Evolutionary conservation across 2,888 invertebrate species (phyloP), one percentile per base, ranked within the genome.

Genomic region (Parascotia fuliginaria): DNA sequence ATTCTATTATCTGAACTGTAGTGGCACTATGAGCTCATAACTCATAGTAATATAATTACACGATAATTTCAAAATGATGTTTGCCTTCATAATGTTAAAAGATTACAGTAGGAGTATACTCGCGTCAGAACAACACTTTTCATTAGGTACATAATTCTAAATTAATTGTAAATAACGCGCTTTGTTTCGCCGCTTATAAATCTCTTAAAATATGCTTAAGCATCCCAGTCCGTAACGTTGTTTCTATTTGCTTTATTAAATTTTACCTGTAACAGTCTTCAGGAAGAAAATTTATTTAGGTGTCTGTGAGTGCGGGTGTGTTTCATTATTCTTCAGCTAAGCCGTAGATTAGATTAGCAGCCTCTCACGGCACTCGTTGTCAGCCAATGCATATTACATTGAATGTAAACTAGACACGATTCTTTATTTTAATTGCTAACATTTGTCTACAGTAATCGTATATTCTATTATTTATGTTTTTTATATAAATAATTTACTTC

Each of bases 171-270:
- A 83, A 81, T 82, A 81, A 81, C 73, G 75, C 63, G 55, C 77
- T 74, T 73, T 79, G 79, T 77, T 83, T 70, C 51, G 65, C 72
- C 70, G 75, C 78, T 73, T 77, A 81, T 84, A 85, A 85, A 85
- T 86, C 85, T 85, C 69, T 72, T 77, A 73, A 83, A 85, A 84
- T 84, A 84, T 83, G 78, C 74, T 77, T 75, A 72, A 70, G 73
- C 77, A 77, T 79, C 78, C 65, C 72, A 70, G 77, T 79, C 72
- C 67, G 74, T 76, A 79, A 78, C 77, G 72, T 70, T 74, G 79
- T 80, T 77, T 78, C 72, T 84, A 82, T 85, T 87, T 85, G 83
- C 84, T 84, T 85, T 85, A 85, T 85, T 85, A 83, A 85, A 87
- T 86, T 86, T 86, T 73, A 79, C 77, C 70, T 77, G 73, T 73